A percentile compares a stretch with the other conserved stretches of the same genome.
Evolutionary conservation across 1,140 invertebrate species (phyloP).

Genomic region (Brachionus paranguensis): DNA sequence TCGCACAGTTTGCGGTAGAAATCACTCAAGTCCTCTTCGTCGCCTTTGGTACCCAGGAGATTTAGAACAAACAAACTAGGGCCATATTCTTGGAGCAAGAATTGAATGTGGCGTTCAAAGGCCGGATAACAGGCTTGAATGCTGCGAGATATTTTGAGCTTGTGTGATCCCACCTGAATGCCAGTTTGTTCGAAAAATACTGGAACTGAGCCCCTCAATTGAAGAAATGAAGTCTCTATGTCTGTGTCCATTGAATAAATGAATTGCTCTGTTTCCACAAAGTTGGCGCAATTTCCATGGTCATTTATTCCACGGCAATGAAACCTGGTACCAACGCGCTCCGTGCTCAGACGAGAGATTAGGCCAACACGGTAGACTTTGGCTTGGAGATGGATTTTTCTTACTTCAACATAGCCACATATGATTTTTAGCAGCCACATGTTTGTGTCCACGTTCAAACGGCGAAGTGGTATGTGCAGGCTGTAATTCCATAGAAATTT

Average conservation of each 20-base stretch:
- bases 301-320: conserved; percentile 98
- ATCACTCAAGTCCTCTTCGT: conserved; percentile 1
- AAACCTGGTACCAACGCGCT: conserved; percentile 70
- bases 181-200: conserved; percentile 40
- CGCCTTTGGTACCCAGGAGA: conserved; percentile 18
- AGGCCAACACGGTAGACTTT: conserved; percentile 54
- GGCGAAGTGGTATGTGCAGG: not conserved
- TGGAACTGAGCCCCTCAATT: conserved; percentile 29
- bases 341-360: conserved; percentile 88
- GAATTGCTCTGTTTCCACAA: conserved; percentile 94
- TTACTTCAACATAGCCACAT: conserved; percentile 30
- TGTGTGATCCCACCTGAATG: conserved; percentile 84
- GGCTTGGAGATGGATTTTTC: not conserved
- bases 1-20: conserved; percentile 19
- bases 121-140: conserved; percentile 31
- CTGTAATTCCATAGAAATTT: conserved; percentile 34
- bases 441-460: conserved; percentile 26
- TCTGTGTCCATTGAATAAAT: not conserved
- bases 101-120: conserved; percentile 30
- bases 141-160: conserved; percentile 74
- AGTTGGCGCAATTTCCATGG: conserved; percentile 97
- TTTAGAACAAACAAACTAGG: not conserved
- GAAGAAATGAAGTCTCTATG: conserved; percentile 49
- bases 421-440: conserved; percentile 35
- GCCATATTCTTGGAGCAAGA: conserved; percentile 16